Conservation (phyloP, 2,113 vertebrate genomes). For the Chaetodon trifascialis region DNA sequence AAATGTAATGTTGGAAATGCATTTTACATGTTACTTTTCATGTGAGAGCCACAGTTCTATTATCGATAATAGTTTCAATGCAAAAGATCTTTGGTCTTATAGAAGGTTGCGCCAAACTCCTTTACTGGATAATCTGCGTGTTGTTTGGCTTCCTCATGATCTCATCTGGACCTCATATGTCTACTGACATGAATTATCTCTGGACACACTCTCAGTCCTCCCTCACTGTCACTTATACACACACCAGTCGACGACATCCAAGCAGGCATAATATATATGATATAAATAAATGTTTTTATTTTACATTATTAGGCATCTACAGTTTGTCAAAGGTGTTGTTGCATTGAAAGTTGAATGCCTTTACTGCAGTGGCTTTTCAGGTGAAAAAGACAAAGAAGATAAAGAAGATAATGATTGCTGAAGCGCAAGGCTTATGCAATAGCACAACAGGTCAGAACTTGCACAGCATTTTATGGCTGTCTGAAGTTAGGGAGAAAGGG, state of each 20-base stretch:
- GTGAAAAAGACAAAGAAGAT: constrained; percentile 15
- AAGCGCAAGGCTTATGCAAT: constrained; percentile 20
- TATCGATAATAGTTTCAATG: neutral
- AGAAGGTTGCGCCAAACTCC: neutral
- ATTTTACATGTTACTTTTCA: neutral
- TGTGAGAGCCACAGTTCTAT: neutral
- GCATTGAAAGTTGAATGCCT: neutral
- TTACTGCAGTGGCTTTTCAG: neutral
- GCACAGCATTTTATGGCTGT: neutral
- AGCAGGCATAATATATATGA: neutral
- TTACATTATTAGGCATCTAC: constrained; percentile 18
- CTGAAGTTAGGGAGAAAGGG: neutral
- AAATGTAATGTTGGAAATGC: neutral
- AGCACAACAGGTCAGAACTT: constrained; percentile 16
- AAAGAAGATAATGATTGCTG: neutral
- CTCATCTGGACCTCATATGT: constrained; percentile 25
- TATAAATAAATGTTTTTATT: neutral
- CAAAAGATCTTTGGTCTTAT: neutral
- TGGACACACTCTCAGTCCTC: neutral
- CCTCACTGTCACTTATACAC: constrained; percentile 8
- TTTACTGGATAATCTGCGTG: neutral
- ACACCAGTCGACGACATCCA: neutral
- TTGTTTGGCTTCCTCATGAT: neutral
- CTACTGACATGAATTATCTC: constrained; percentile 10
- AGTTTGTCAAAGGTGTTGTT: neutral